Base-by-base conservation (phyloP, 2,113 vertebrate species). In the Atherinomorus stipes region DNA sequence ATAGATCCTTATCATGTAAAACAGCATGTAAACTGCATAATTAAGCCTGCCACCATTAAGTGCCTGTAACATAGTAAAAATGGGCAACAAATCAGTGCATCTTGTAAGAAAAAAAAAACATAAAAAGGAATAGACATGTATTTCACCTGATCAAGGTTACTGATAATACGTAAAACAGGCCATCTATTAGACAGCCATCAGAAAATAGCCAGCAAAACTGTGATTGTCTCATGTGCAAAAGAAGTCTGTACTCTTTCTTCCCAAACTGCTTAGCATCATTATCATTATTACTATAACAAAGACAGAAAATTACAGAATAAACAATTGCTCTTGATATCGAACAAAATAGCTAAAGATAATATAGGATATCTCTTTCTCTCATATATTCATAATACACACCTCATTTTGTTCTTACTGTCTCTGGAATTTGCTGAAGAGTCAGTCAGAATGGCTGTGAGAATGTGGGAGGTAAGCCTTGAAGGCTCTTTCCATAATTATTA, bases 211-310 rank as follows among this genome's bases (percentile, higher is more conserved):
- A 73, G 71, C 59, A 71, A 85, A 87, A 87, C 40, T 42, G 71
- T 60, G 85, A 90, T 86, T 89, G 86, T 90, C 85, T 74, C 60
- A 73, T 89, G 89, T 89, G 91, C 89, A 92, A 87, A 86, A 19
- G 53, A 56, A 26, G 52, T 67, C 13, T 4, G 16, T 28, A 68
- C 18, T 19, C 38, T 51, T 71, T 54, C 28, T 76, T 44, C 58
- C 59, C 49, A 53, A 74, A 73, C 62, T 75, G 80, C 61, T 74
- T n/a, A 47, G 62, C 16, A 72, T 71, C 31, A 73, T 70, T 23
- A 28, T 3, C 6, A 34, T 34, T 34, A 34, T 34, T 34, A 34
- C 9, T 9, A 34, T 34, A 5, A 68, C 2, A 0, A 79, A 59
- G 53, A 68, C 66, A 68, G 11, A 54, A 83, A 76, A 71, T 49